A percentile compares a stretch with the other conserved stretches of the same genome.
Evolutionary conservation across 1,140 invertebrate species (phyloP).

Genomic region (Nilaparvata lugens): DNA sequence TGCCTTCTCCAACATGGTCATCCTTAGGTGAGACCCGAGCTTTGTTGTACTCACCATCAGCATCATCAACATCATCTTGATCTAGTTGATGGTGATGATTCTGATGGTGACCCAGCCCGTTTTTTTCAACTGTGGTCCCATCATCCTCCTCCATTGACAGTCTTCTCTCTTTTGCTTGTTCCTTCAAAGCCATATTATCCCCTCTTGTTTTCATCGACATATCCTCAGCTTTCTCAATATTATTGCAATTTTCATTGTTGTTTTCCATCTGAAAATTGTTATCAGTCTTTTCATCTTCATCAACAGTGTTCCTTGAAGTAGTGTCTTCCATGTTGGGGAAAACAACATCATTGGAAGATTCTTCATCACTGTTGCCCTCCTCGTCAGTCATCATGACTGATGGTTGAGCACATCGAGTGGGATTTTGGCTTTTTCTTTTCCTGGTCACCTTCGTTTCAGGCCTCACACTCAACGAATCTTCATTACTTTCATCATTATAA

Average conservation of each 20-base stretch:
- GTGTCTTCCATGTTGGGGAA: constrained; percentile 28
- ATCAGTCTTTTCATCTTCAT: constrained; percentile 20
- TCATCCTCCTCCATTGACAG: constrained; percentile 21
- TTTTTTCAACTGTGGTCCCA: constrained; percentile 26
- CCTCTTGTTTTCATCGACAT: not conserved
- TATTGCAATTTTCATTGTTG: constrained; percentile 29
- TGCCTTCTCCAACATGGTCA: not conserved
- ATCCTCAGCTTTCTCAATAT: constrained; percentile 13
- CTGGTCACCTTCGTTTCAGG: constrained; percentile 42
- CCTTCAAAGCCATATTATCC: no score
- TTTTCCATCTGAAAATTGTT: constrained; percentile 26
- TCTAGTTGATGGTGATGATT: no score
- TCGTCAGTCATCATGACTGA: constrained; percentile 36
- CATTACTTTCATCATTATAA: constrained; percentile 61
- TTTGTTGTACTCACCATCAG: constrained; percentile 16
- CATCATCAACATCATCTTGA: no score
- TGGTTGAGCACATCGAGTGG: constrained; percentile 63
- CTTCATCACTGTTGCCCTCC: constrained; percentile 50
- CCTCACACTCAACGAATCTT: constrained; percentile 52
- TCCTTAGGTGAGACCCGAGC: not conserved
- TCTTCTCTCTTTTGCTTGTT: constrained; percentile 12
- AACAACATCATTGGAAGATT: constrained; percentile 53
- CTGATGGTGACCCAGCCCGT: constrained; percentile 4
- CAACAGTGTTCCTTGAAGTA: constrained; percentile 12
- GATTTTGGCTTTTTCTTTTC: constrained; percentile 87